Percentiles rank a stretch among this genome's conserved stretches.
phyloP scores from a whole-genome alignment of 2,113 vertebrate genomes.

The Boulengeromyrus knoepffleri region DNA sequence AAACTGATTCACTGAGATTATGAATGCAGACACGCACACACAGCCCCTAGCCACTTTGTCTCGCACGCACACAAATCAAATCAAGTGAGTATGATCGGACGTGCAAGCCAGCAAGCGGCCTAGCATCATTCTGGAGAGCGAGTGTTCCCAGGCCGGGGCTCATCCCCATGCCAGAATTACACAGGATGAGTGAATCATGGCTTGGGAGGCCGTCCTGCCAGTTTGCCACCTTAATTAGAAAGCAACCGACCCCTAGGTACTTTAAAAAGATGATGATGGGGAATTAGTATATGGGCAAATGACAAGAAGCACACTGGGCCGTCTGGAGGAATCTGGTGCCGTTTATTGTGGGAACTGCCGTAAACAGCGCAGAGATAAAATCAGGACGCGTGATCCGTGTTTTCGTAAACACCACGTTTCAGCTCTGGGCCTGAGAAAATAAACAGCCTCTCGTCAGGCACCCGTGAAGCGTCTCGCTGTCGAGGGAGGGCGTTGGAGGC shows the following conservation, averaged over 20 bases:
- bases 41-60: neutral
- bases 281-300: neutral
- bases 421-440: neutral
- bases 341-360: slow-evolving; percentile 6
- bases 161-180: neutral
- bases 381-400: neutral
- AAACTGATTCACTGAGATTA: neutral
- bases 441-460: neutral
- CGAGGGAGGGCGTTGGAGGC: neutral
- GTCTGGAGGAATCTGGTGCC: neutral
- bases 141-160: neutral
- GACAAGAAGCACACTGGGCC: neutral
- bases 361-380: slow-evolving; percentile 15
- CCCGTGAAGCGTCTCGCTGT: neutral
- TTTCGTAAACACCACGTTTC: neutral
- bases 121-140: neutral
- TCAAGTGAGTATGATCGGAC: too few species aligned
- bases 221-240: slow-evolving; percentile 3
- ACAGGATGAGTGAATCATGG: neutral
- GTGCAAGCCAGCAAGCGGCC: neutral
- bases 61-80: neutral
- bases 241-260: neutral
- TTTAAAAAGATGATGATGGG: slow-evolving; percentile 5
- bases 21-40: neutral
- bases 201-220: neutral